Evolutionary conservation across 2,113 vertebrate species (phyloP), one percentile per base, ranked within the genome.

Genomic region (Picathartes gymnocephalus): DNA sequence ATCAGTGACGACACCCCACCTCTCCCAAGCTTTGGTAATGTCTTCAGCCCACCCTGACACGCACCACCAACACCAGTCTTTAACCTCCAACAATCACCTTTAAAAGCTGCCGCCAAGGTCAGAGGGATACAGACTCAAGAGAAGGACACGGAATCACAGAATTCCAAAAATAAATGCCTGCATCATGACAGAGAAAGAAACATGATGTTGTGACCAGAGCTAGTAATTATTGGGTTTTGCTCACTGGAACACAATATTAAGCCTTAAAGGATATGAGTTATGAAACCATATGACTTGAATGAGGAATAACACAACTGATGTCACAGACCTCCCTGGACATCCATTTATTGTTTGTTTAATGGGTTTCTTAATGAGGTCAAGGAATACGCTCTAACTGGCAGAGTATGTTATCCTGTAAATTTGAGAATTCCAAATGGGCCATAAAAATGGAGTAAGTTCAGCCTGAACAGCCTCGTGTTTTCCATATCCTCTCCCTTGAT

Each of bases 391-490:
- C 4, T 10, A 69, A n/a, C 15, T 19, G 6, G 7, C 11, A 50
- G 19, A n/a, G 7, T 19, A n/a, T 1, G 0, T 12, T 60, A n/a
- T 30, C 19, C 2, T 3, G 35, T 8, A 30, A 12, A 23, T 1
- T 4, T 10, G 9, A 60, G 23, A 28, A 60, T 15, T 60, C 15
- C 15, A 42, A n/a, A 58, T 7, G 10, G 30, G 5, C 10, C 4
- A 5, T 11, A 33, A 48, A 5, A 30, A 2, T 15, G 30, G 12
- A 60, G 50, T 4, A 28, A 40, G 19, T 19, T 58, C 15, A 50
- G 24, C 30, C 54, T 15, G 24, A 58, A 35, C 12, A 60, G 15
- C 30, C 24, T n/a, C 44, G 19, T 1, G 4, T 70, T 60, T 81
- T 19, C 44, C 30, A 58, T 9, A 24, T 30, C 2, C 2, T 35